Percentiles rank a stretch among this genome's conserved stretches.
Conservation (phyloP, 2,797 vertebrate species). For the Aeoliscus strigatus region DNA sequence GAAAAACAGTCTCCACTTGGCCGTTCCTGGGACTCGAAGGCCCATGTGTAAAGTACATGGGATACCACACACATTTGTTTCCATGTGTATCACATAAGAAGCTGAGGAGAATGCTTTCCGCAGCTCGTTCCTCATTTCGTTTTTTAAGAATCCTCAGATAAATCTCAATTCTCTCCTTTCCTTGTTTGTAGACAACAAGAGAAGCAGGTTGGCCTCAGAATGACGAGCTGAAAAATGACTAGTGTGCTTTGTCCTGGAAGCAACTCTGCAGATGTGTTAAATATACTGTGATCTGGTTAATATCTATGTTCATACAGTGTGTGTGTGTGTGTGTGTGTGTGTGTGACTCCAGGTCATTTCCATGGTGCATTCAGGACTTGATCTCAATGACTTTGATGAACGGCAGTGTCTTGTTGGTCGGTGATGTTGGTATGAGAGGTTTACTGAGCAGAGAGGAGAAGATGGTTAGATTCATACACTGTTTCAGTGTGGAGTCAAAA, state of each 20-base stretch:
- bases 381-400: slow-evolving; percentile 91
- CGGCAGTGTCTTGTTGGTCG: slow-evolving; percentile 77
- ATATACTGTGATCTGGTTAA: slow-evolving; percentile 17
- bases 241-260: slow-evolving; percentile 23
- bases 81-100: slow-evolving; percentile 5
- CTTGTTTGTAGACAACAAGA: background rate
- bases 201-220: slow-evolving; percentile 14
- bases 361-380: slow-evolving; percentile 59
- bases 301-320: slow-evolving; percentile 42
- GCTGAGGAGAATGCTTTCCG: slow-evolving; percentile 8
- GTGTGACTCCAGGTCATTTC: slow-evolving; percentile 2
- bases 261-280: slow-evolving; percentile 10
- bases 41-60: too few relatives aligned
- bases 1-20: too few relatives aligned
- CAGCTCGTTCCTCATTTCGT: slow-evolving; percentile 8
- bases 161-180: too few relatives aligned
- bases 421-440: slow-evolving; percentile 64
- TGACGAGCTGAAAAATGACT: slow-evolving; percentile 15
- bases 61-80: background rate
- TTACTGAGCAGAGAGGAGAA: slow-evolving; percentile 64
- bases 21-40: too few relatives aligned
- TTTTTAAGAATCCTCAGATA: too few relatives aligned
- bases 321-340: too few relatives aligned
- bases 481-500: too few relatives aligned
- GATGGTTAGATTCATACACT: too few relatives aligned